These are phyloP conservation scores for Hydractinia echinata DNA, from an alignment of 30 jellyfish, hydroid and myxozoan species.

Conservation along the genomic window DNA sequence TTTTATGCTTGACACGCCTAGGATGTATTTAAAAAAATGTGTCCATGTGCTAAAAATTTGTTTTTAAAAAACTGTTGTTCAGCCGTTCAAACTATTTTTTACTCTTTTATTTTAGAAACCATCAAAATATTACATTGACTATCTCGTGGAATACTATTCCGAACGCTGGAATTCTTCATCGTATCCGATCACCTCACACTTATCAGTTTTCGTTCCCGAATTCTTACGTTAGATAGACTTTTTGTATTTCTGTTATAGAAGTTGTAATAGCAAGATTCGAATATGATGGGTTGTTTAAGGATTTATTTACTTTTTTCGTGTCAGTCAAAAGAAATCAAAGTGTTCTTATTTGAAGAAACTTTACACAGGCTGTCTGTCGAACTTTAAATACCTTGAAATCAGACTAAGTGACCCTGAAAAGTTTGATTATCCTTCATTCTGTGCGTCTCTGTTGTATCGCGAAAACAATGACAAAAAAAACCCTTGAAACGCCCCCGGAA, in stretches of 20 bases:
- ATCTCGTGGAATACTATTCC: constrained; percentile 90
- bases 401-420: too few relatives aligned
- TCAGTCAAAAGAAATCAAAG: too few relatives aligned
- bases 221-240: constrained; percentile 36
- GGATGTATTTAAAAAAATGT: background rate
- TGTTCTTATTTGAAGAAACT: too few relatives aligned
- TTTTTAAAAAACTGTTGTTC: background rate
- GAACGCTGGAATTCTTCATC: constrained; percentile 82
- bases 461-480: too few relatives aligned
- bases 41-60: background rate
- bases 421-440: too few relatives aligned
- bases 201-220: constrained; percentile 75
- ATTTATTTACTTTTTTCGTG: too few relatives aligned
- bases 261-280: too few relatives aligned
- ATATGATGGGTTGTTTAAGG: too few relatives aligned
- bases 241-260: background rate
- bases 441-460: too few relatives aligned
- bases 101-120: constrained; percentile 48
- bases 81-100: background rate
- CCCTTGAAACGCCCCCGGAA: too few relatives aligned
- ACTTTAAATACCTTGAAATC: too few relatives aligned
- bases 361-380: too few relatives aligned
- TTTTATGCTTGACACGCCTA: background rate
- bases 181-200: constrained; percentile 40
- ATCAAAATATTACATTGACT: constrained; percentile 65